Conservation (phyloP, 2,888 invertebrate genomes). For the Pardosa pseudoannulata region DNA sequence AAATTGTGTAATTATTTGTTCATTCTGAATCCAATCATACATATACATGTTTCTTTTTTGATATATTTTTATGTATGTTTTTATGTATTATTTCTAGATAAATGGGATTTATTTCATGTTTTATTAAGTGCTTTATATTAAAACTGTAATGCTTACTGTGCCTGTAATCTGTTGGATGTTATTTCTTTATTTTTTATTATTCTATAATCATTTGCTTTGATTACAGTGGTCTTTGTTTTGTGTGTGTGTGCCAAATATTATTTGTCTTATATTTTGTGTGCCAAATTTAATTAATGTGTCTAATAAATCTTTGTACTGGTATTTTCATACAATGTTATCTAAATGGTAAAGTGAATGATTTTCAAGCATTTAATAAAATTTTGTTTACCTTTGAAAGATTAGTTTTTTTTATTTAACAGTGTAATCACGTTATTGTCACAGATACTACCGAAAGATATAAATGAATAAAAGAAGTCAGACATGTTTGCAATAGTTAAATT, state of each 20-base stretch:
- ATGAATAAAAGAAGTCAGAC: too few relatives aligned
- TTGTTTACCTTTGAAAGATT: not conserved
- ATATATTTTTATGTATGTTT: too few relatives aligned
- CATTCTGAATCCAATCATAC: too few relatives aligned
- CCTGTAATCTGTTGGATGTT: not conserved
- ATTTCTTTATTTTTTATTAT: not conserved
- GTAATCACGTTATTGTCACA: too few relatives aligned
- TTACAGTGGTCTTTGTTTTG: not conserved
- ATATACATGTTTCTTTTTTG: too few relatives aligned
- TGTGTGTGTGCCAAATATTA: constrained; percentile 25
- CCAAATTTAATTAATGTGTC: constrained; percentile 10
- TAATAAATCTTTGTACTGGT: constrained; percentile 22
- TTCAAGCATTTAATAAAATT: constrained; percentile 12
- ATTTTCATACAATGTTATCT: constrained; percentile 25
- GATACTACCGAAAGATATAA: too few relatives aligned
- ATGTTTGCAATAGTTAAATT: too few relatives aligned
- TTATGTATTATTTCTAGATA: not conserved
- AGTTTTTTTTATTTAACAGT: too few relatives aligned
- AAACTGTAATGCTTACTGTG: not conserved
- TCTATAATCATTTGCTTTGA: not conserved
- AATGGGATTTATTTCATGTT: not conserved
- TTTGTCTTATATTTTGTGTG: constrained; percentile 17
- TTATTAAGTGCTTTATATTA: not conserved
- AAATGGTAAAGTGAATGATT: constrained; percentile 1
- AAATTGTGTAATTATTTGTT: too few relatives aligned